A percentile compares a stretch with the other conserved stretches of the same genome.
Conservation (phyloP, 2,888 invertebrate genomes). For the Melikaiella ostensackeni region DNA sequence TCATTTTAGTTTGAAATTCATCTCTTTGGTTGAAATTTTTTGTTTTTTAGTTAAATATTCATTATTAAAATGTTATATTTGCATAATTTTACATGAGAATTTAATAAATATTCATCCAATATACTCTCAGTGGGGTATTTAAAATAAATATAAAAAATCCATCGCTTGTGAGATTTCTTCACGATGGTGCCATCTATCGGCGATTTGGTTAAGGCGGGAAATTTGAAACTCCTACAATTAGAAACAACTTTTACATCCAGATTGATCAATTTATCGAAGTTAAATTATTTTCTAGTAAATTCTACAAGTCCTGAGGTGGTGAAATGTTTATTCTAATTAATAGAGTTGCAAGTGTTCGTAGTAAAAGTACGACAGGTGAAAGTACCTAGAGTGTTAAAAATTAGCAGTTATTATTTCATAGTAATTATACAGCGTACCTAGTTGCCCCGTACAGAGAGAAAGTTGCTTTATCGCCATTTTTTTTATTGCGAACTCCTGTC, state of each 20-base stretch:
- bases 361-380: conserved; percentile 14
- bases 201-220: not conserved
- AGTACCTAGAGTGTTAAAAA: conserved; percentile 6
- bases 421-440: not conserved
- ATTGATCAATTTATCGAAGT: not conserved
- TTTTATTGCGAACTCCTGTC: not conserved
- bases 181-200: not conserved
- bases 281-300: not conserved
- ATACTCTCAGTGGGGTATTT: too few relatives aligned
- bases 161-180: not conserved
- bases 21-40: too few relatives aligned
- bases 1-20: too few relatives aligned
- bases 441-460: not conserved
- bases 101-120: too few relatives aligned
- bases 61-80: too few relatives aligned
- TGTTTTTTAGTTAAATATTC: too few relatives aligned
- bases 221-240: not conserved
- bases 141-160: too few relatives aligned
- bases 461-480: conserved; percentile 15
- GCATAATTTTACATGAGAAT: too few relatives aligned
- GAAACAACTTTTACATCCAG: not conserved
- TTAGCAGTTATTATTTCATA: conserved; percentile 23
- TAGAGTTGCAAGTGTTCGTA: conserved; percentile 17
- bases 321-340: conserved; percentile 4
- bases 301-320: not conserved